Evolutionary conservation across 2,888 invertebrate species (phyloP), one percentile per base, ranked within the genome.

Genomic region (Drosophila pseudotalamancana): DNA sequence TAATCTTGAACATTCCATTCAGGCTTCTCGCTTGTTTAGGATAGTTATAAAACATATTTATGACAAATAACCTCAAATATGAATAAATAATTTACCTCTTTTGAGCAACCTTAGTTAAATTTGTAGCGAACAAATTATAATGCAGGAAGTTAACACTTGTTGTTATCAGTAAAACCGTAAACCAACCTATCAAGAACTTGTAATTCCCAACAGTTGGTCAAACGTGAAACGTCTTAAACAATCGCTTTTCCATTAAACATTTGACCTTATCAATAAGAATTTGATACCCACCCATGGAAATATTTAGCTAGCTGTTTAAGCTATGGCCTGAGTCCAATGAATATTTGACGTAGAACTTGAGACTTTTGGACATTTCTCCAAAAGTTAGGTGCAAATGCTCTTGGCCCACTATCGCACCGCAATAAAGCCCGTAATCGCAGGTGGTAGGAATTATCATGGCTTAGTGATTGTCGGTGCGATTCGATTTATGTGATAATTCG

Each of bases 361-460:
- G 19, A 46, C 18, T 16, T 40, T 23, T 32, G 21, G 42, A 42
- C 42, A 23, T 42, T 14, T 49, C 45, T 43, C 37, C 39, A 18
- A 48, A 60, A 51, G 35, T 54, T 46, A 6, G 32, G 46, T 54
- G 40, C 39, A 42, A 43, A 12, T 23, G 45, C 55, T 43, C 42
- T 37, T 35, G 49, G 16, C 39, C 9, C 46, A 59, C 25, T 74
- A 81, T 85, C 82, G 55, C 29, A 29, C 16, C 32, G 54, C 62
- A 43, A 72, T 79, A 72, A 72, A 68, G 61, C 35, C 65, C 57
- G 59, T 76, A 66, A 80, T 86, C 80, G 60, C 59, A 29, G 37
- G 25, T 32, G 31, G 45, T 35, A 50, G 45, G 56, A 42, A 66
- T 64, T 78, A 78, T 72, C 46, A 43, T 11, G 39, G 48, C 42